Evolutionary conservation across 2,113 vertebrate genomes (phyloP).

Genomic region (Gadus chalcogrammus): DNA sequence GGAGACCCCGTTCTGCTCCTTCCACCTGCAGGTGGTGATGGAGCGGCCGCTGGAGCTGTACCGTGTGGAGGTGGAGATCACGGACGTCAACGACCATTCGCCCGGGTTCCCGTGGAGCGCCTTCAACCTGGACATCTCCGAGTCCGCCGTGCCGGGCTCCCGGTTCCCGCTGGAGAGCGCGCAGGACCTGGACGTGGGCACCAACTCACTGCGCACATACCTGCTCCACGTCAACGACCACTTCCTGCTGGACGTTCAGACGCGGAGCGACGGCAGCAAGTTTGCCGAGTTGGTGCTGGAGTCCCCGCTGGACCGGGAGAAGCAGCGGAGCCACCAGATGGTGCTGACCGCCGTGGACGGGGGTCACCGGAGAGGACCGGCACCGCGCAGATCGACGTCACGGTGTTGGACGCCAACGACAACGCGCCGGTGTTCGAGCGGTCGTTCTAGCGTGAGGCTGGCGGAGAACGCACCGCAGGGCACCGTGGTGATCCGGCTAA

Average conservation of each 20-base stretch:
- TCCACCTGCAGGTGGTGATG: constrained; percentile 70
- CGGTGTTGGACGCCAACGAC: constrained; percentile 68
- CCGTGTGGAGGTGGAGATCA: constrained; percentile 65
- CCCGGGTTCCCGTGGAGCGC: constrained; percentile 67
- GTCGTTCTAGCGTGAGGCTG: constrained; percentile 66
- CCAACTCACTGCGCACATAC: constrained; percentile 67
- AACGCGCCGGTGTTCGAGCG: constrained; percentile 71
- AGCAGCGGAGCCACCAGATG: constrained; percentile 66
- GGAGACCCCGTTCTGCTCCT: constrained; percentile 65
- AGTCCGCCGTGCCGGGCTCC: constrained; percentile 64
- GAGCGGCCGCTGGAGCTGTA: constrained; percentile 69
- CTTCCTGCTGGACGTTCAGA: constrained; percentile 68
- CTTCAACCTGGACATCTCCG: constrained; percentile 69
- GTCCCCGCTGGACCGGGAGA: constrained; percentile 61
- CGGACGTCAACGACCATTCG: constrained; percentile 68
- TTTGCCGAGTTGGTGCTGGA: constrained; percentile 66
- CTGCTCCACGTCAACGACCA: constrained; percentile 68
- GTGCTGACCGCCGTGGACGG: constrained; percentile 69
- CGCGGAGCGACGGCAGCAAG: constrained; percentile 68
- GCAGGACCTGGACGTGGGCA: constrained; percentile 65
- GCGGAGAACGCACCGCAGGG: constrained; percentile 67
- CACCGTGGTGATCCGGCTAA: constrained; percentile 67
- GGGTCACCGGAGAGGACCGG: constrained; percentile 62
- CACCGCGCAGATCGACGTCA: constrained; percentile 67
- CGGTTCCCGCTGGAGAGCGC: constrained; percentile 71